phyloP scores from a whole-genome alignment of 2,888 invertebrate species.

The Hypselothyrea guttata region DNA sequence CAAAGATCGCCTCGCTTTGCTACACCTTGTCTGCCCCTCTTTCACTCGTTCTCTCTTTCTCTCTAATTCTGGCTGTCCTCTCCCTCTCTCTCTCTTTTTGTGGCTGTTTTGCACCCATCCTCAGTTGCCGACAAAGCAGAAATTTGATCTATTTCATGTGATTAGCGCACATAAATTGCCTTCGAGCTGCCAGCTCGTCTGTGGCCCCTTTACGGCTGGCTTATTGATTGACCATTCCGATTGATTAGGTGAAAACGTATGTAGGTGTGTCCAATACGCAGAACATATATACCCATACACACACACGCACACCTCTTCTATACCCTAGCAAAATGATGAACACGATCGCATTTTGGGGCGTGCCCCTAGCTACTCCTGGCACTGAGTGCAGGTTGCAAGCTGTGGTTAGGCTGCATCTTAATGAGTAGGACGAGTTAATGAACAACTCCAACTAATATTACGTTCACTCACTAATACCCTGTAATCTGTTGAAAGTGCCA shows the following conservation, averaged over 20 bases:
- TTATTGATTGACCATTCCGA: constrained; percentile 54
- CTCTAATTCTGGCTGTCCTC: background rate
- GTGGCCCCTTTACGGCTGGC: constrained; percentile 16
- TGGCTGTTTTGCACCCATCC: background rate
- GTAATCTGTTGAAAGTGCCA: constrained; percentile 8
- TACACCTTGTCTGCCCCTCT: constrained; percentile 8
- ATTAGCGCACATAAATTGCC: constrained; percentile 71
- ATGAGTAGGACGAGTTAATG: constrained; percentile 21
- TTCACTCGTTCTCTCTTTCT: background rate
- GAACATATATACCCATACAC: constrained; percentile 2
- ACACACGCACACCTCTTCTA: background rate
- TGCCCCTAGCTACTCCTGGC: constrained; percentile 24
- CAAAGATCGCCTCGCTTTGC: constrained; percentile 38
- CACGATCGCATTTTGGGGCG: constrained; percentile 20
- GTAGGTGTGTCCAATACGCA: constrained; percentile 49
- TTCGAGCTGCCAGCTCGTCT: constrained; percentile 26
- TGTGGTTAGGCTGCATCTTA: constrained; percentile 14
- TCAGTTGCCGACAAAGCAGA: constrained; percentile 49
- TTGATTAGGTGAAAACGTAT: constrained; percentile 58
- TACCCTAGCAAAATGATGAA: background rate
- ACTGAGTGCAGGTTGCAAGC: constrained; percentile 15
- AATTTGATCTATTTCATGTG: constrained; percentile 75
- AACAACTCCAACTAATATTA: constrained; percentile 8
- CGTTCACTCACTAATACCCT: too few species aligned
- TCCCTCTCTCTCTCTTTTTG: background rate